Evolutionary conservation across 2,113 vertebrate genomes (phyloP), one percentile per base, ranked within the genome.

Genomic region (Numida meleagris): DNA sequence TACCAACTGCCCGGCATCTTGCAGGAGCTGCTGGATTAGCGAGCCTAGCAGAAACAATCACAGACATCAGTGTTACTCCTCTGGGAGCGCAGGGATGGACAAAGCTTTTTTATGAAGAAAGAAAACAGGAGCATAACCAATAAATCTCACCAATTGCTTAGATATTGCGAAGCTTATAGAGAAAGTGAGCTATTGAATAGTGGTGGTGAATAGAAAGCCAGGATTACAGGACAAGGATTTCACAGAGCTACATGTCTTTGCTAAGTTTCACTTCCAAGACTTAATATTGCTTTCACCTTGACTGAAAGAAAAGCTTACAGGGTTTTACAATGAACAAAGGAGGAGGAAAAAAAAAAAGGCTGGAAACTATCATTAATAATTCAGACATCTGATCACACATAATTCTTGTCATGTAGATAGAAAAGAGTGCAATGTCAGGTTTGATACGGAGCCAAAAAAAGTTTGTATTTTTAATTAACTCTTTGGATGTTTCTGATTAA

Each of bases 241-340:
- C 85, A 81, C 40, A 78, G 82, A 90, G 92, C 67, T 95, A 92
- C 94, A 93, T 58, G 75, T 88, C 91, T 97, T 91, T 62, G 48
- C 1, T 33, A 93, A 93, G 50, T 93, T 96, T 93, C 45, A 79
- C 83, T 95, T 97, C 51, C 1, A 1, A 93, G 91, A 89, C 68
- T 94, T 95, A 96, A 96, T 93, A 95, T 67, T 95, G 89, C 92
- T 95, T 95, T 96, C 95, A 96, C 95, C 92, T 95, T 95, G 88
- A 79, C 80, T 94, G 94, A 93, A 95, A 95, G 92, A 71, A 96
- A 92, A 94, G 89, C 83, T 90, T 88, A 24, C 72, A 82, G 91
- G 92, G 86, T 90, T 96, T 95, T 83, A 86, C 33, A 90, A 34
- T 80, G 91, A 94, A 95, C 82, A 91, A 91, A 93, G 65, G 53